phyloP scores from a whole-genome alignment of 2,113 vertebrate species.

The Petrocephalus zakoni region DNA sequence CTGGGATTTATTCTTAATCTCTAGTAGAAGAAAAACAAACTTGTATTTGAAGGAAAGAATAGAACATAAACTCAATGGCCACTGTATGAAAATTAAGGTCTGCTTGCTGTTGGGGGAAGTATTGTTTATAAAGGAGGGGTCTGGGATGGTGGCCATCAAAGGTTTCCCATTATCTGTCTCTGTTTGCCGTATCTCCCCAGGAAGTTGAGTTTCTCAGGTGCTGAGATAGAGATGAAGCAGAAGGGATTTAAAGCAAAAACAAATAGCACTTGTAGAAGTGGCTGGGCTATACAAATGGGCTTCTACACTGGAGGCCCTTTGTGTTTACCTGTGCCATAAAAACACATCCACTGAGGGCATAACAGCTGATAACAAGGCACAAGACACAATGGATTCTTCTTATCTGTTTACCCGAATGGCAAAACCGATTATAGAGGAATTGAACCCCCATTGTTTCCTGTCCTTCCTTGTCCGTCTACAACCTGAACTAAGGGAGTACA shows the following conservation, averaged over 20 bases:
- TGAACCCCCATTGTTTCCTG: slow-evolving; percentile 51
- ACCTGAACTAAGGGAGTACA: slow-evolving; percentile 10
- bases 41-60: neutral
- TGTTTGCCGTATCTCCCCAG: neutral
- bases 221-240: neutral
- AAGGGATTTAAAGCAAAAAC: slow-evolving; percentile 33
- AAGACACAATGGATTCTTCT: slow-evolving; percentile 58
- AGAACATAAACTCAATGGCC: neutral
- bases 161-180: neutral
- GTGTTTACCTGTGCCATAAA: slow-evolving; percentile 39
- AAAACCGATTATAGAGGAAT: slow-evolving; percentile 61
- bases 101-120: neutral
- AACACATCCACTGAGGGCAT: slow-evolving; percentile 48
- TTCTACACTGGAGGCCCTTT: slow-evolving; percentile 39
- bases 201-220: neutral
- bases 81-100: neutral
- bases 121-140: neutral
- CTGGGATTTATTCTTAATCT: neutral
- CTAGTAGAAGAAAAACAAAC: neutral
- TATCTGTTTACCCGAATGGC: slow-evolving; percentile 60
- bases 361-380: slow-evolving; percentile 53
- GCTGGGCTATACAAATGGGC: slow-evolving; percentile 28
- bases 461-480: slow-evolving; percentile 32
- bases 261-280: slow-evolving; percentile 34
- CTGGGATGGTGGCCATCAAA: neutral